Percentiles rank a stretch among this genome's conserved stretches.
These are phyloP conservation scores for Parasteatoda tepidariorum DNA, from an alignment of 1,140 invertebrate genomes.

Conservation along the genomic window DNA sequence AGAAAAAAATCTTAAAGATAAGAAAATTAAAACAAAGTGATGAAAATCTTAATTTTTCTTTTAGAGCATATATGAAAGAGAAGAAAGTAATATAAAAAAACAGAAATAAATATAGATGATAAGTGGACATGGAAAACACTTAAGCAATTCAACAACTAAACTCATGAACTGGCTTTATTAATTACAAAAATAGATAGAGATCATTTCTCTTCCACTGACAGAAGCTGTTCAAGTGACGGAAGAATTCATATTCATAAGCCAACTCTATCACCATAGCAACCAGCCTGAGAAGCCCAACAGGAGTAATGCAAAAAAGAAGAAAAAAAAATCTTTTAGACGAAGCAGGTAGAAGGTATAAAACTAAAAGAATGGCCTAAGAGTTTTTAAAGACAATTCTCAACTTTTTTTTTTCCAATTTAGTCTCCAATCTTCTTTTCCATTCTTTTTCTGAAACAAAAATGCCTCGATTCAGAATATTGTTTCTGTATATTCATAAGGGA, in stretches of 20 bases:
- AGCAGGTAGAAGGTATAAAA: not conserved
- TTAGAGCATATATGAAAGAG: no score
- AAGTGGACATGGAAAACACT: no score
- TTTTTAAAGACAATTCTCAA: not conserved
- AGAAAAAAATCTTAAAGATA: no score
- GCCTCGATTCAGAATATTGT: no score
- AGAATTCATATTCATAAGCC: constrained; percentile 57
- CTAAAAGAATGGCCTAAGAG: not conserved
- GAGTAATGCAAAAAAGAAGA: constrained; percentile 1
- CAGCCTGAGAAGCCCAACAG: constrained; percentile 37
- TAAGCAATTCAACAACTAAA: no score
- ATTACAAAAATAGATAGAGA: constrained; percentile 7
- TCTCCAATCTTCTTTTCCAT: not conserved
- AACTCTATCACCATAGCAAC: constrained; percentile 45
- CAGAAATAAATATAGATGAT: no score
- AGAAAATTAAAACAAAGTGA: no score
- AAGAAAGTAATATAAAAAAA: no score
- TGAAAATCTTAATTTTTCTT: no score
- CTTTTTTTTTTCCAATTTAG: not conserved
- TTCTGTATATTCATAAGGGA: no score
- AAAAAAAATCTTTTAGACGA: not conserved
- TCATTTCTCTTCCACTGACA: constrained; percentile 34
- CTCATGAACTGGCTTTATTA: constrained; percentile 1
- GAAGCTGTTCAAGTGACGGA: constrained; percentile 53
- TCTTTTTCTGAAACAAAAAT: not conserved